Base-by-base conservation (phyloP, 1,140 invertebrate genomes). In the Papilio xuthus region DNA sequence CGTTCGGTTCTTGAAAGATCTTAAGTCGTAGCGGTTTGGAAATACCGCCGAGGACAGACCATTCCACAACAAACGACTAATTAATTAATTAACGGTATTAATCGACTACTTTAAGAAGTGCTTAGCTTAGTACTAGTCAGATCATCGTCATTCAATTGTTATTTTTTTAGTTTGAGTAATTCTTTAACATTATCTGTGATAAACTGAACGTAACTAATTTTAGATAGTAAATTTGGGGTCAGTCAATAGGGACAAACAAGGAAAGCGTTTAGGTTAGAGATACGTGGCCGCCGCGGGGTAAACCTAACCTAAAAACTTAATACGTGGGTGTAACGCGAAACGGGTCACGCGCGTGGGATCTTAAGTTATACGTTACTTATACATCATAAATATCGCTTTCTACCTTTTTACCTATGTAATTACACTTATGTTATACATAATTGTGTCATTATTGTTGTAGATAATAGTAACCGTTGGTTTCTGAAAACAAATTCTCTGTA, bases 261-360 rank as follows among this genome's bases (percentile, higher is more conserved):
- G 23, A 23, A 60, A 60, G 26, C 56, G 56, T 28, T 53, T n/a
- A 53, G n/a, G 50, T 53, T n/a, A 26, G 23, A 12, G 3, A 60
- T 60, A 60, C 56, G 56, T 60, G 56, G 23, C 56, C 56, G 56
- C 23, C 56, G 23, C 23, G 9, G 20, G 56, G 23, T 20, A 60
- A 60, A 60, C 20, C 56, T 60, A 26, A 60, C 10, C 20, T 60
- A 60, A 60, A 60, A 60, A 60, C 56, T 60, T 0, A 13, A 9
- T 20, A 26, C 23, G 56, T 60, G 56, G 56, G 56, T 4, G 56
- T 60, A 60, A 60, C 23, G 20, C 26, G 56, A 60, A 60, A 60
- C 56, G 23, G 20, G 56, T 60, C 56, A 60, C 9, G 56, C 26
- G 56, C 23, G 56, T 60, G 56, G 56, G 56, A 60, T 60, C 56